Base-by-base conservation (phyloP, 2,113 vertebrate genomes). In the Triplophysa dalaica region DNA sequence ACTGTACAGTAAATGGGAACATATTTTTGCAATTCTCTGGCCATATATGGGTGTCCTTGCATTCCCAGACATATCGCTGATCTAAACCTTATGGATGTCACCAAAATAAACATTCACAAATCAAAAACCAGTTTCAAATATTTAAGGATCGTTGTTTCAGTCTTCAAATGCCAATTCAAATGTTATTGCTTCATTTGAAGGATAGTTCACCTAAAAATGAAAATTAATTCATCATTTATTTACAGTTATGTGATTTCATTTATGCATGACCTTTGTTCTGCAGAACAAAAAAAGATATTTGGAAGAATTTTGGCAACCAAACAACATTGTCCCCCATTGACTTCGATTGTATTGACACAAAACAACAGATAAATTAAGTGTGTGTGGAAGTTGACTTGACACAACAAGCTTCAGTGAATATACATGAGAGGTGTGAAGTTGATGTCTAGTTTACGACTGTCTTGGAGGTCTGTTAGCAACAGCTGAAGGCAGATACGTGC, bases 41-140 rank as follows among this genome's bases (percentile, higher is more conserved):
- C 73, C 73, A 75, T 75, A 75, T 63, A 50, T 63, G 73, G 73
- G 14, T 16, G 17, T 29, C 41, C 16, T 60, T 63, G 41, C 60
- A 75, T 75, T 75, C 73, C 43, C 73, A 75, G 73, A 75, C 73
- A 63, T 75, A 75, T 63, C 16, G 0, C 41, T 75, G 73, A 75
- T 63, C 45, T 75, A 75, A 75, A 63, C 41, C 41, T 24, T 29
- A 63, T 63, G 73, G 73, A 75, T 16, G 21, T 63, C 60, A 75
- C 60, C 58, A 75, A 75, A 75, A 75, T 41, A 75, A 75, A 50
- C 58, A 0, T 75, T 19, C 16, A 19, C 4, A 54, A 26, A 14
- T 63, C 33, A 38, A 38, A 38, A 38, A 38, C 33, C 6, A 38
- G 1, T 63, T 16, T 75, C 6, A 75, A 61, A 62, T 24, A 62